These are phyloP conservation scores for Pseudomugil gertrudae DNA, from an alignment of 2,797 vertebrate species.

Conservation along the genomic window DNA sequence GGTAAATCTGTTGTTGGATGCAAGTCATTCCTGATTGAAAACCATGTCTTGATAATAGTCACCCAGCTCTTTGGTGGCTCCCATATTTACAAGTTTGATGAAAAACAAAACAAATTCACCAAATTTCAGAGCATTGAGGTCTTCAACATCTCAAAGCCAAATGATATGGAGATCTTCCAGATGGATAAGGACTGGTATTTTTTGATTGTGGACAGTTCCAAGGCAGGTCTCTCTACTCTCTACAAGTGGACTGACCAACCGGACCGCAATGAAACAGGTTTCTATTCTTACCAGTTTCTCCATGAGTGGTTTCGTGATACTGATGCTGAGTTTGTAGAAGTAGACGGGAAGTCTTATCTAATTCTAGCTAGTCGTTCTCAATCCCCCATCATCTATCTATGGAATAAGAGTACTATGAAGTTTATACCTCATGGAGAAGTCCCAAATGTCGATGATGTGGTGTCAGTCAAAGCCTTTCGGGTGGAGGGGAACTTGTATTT, in stretches of 20 bases:
- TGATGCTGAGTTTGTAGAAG: slow-evolving; percentile 89
- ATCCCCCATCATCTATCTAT: slow-evolving; percentile 91
- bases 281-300: slow-evolving; percentile 94
- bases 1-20: slow-evolving; percentile 97
- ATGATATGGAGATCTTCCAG: slow-evolving; percentile 95
- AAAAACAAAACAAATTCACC: slow-evolving; percentile 93
- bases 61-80: slow-evolving; percentile 97
- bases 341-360: slow-evolving; percentile 90
- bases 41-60: slow-evolving; percentile 93
- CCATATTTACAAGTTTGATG: slow-evolving; percentile 94
- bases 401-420: slow-evolving; percentile 92
- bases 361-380: slow-evolving; percentile 94
- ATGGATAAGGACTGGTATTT: slow-evolving; percentile 92
- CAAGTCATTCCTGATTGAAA: slow-evolving; percentile 90
- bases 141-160: slow-evolving; percentile 97
- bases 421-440: slow-evolving; percentile 90
- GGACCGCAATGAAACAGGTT: slow-evolving; percentile 88
- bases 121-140: slow-evolving; percentile 96
- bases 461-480: slow-evolving; percentile 91
- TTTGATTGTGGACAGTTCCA: slow-evolving; percentile 96
- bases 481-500: slow-evolving; percentile 87
- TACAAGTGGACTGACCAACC: slow-evolving; percentile 90
- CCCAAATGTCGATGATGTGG: slow-evolving; percentile 90
- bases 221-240: slow-evolving; percentile 93
- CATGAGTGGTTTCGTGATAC: slow-evolving; percentile 98